Percentiles rank a stretch among this genome's conserved stretches.
phyloP scores from a whole-genome alignment of 2,888 invertebrate genomes.

The Ditylenchus weischeri region DNA sequence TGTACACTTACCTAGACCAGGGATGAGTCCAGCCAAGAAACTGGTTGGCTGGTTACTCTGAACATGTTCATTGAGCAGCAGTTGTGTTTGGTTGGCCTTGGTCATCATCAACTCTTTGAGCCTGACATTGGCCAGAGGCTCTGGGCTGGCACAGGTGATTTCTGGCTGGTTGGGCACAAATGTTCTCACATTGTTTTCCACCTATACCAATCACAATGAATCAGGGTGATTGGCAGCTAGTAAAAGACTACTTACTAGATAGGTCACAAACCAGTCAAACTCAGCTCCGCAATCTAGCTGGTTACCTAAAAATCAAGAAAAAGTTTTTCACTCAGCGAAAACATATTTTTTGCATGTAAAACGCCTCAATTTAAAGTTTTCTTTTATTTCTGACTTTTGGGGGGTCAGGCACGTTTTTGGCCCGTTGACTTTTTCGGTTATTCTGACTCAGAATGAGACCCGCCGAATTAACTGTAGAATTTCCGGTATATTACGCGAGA shows the following conservation, averaged over 20 bases:
- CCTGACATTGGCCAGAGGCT: slow-evolving; percentile 38
- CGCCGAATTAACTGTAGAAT: no score
- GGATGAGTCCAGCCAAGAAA: no score
- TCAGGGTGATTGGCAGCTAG: no score
- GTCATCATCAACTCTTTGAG: slow-evolving; percentile 57
- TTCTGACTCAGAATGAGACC: no score
- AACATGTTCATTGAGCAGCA: not conserved
- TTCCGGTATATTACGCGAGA: no score
- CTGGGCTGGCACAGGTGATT: slow-evolving; percentile 50
- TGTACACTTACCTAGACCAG: no score
- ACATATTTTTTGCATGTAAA: no score
- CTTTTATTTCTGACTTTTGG: no score
- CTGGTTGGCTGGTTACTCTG: no score
- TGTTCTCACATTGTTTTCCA: slow-evolving; percentile 49
- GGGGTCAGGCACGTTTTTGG: no score
- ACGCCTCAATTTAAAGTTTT: no score
- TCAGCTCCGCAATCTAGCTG: slow-evolving; percentile 52
- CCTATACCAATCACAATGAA: slow-evolving; percentile 6
- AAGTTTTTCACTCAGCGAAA: not conserved
- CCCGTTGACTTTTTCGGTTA: no score
- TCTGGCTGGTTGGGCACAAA: slow-evolving; percentile 56
- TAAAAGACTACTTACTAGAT: slow-evolving; percentile 21
- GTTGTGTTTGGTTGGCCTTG: slow-evolving; percentile 51
- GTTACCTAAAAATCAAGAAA: slow-evolving; percentile 42
- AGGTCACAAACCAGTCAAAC: slow-evolving; percentile 51